Evolutionary conservation across 1,140 invertebrate genomes (phyloP), one percentile per base, ranked within the genome.

Genomic region (Agraylea sexmaculata): DNA sequence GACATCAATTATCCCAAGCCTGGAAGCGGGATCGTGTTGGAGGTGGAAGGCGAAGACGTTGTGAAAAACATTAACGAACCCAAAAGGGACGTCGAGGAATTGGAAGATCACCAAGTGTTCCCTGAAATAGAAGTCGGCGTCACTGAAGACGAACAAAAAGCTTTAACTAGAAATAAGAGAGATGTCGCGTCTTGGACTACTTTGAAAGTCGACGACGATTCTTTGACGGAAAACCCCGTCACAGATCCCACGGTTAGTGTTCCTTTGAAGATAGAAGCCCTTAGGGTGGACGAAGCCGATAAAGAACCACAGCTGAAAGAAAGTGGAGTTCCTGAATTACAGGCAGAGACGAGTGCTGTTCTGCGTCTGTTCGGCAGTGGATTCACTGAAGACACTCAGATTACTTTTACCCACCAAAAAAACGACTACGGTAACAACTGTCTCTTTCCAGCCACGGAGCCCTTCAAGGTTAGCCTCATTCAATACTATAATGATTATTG

Each of bases 331-430:
- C 80, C 81, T 0, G 69, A 69, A 42, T 68, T 87, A 27, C 51
- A 82, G 41, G 71, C 74, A 4, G 69, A 71, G 8, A 61, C 56
- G 0, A 56, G 59, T 13, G 65, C 77, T 25, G 66, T 65, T 4
- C 56, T 88, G 39, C 73, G 84, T 20, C 44, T 90, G n/a, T 89
- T 87, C 57, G 86, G 85, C 1, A 56, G 56, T 18, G 77, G 77
- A 12, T 66, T 88, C 31, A 75, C 70, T 0, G 53, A 71, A 2
- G 55, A 71, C 34, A 83, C 83, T 0, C 57, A 74, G 10, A 72
- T 90, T 28, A 71, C 77, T 0, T 83, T 89, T 51, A 87, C 83
- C 0, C 64, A 74, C 20, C 58, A 69, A 25, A 42, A 47, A 0
- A 65, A 68, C 19, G 42, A 61, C 3, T 65, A 60, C 36, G 73